A percentile compares a stretch with the other conserved stretches of the same genome.
Conservation (phyloP, 2,797 vertebrate genomes). For the Linurgus olivaceus region DNA sequence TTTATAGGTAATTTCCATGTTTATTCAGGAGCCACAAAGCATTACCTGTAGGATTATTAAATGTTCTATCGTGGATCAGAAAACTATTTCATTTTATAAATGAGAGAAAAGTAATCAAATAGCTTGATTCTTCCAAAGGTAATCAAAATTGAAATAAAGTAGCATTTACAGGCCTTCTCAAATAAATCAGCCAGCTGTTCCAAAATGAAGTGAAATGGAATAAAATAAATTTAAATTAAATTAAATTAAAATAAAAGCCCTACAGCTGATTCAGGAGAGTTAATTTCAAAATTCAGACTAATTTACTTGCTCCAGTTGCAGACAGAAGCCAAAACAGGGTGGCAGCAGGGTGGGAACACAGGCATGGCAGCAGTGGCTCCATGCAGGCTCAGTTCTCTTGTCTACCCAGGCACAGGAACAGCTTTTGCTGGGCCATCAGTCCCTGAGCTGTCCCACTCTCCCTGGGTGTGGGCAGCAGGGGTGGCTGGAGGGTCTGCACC, state of each 20-base stretch:
- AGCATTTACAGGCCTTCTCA: not conserved
- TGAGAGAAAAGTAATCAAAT: not conserved
- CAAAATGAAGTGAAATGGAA: accelerated
- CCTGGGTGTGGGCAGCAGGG: not conserved
- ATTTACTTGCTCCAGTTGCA: not conserved
- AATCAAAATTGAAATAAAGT: not conserved
- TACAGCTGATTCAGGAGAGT: not conserved
- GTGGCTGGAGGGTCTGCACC: not conserved
- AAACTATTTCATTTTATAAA: not conserved
- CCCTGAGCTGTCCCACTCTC: not conserved
- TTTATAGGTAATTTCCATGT: not conserved
- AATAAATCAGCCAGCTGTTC: not conserved
- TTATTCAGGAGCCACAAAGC: not conserved
- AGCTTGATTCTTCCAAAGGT: not conserved
- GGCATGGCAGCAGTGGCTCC: not conserved
- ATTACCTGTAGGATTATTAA: not conserved
- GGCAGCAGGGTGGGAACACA: not conserved
- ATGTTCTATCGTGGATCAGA: not conserved
- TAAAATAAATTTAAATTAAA: not conserved
- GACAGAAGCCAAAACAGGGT: not conserved
- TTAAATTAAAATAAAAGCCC: not conserved
- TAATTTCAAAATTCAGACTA: not conserved
- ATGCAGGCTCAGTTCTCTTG: not conserved
- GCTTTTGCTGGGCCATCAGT: not conserved
- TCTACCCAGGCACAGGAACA: not conserved